A percentile compares a stretch with the other conserved stretches of the same genome.
Evolutionary conservation across 2,888 invertebrate genomes (phyloP).

Genomic region (Dilophus febrilis): DNA sequence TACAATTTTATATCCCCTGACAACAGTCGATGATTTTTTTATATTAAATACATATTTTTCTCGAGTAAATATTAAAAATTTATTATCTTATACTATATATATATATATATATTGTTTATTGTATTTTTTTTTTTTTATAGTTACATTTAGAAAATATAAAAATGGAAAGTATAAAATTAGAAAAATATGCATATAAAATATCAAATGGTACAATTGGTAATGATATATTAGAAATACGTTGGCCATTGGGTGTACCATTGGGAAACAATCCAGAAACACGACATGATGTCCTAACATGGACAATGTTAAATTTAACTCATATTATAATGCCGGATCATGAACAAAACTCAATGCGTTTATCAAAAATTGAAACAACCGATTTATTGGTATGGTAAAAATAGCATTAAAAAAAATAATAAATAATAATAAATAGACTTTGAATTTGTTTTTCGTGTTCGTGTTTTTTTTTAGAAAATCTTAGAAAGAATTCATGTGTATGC

Average conservation of each 20-base stretch:
- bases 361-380: constrained; percentile 49
- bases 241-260: constrained; percentile 59
- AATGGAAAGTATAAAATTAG: constrained; percentile 21
- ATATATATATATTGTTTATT: too few relatives aligned
- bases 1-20: constrained; percentile 47
- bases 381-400: constrained; percentile 32
- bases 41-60: constrained; percentile 56
- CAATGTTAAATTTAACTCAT: constrained; percentile 70
- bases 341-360: constrained; percentile 45
- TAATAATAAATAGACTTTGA: too few relatives aligned
- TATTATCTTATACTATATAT: constrained; percentile 1
- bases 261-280: constrained; percentile 50
- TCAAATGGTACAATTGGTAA: constrained; percentile 34
- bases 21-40: constrained; percentile 43
- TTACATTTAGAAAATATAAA: constrained; percentile 31
- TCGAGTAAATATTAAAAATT: constrained; percentile 31
- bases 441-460: too few relatives aligned
- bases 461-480: constrained; percentile 30
- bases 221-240: constrained; percentile 37
- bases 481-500: constrained; percentile 34
- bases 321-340: constrained; percentile 68
- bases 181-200: constrained; percentile 26
- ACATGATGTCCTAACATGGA: constrained; percentile 74
- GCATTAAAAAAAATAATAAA: not conserved
- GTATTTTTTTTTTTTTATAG: too few relatives aligned